These are phyloP conservation scores for Campoletis raptor DNA, from an alignment of 2,888 invertebrate genomes.

Conservation along the genomic window DNA sequence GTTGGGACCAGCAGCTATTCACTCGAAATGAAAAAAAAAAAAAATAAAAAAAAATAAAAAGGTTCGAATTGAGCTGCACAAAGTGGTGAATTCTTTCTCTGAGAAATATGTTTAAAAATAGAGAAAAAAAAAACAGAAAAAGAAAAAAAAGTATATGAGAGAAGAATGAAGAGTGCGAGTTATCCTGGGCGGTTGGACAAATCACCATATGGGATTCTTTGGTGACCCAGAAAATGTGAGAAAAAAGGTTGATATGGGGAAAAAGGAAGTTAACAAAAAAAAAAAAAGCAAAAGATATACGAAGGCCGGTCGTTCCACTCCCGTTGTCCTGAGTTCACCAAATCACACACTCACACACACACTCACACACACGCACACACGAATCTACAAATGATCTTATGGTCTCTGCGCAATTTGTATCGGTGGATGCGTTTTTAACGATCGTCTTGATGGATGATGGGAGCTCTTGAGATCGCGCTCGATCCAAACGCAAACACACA, in stretches of 20 bases:
- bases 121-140: not conserved
- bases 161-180: slow-evolving; percentile 6
- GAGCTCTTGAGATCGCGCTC: slow-evolving; percentile 65
- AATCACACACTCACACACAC: not conserved
- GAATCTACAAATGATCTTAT: slow-evolving; percentile 36
- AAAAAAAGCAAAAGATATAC: slow-evolving; percentile 26
- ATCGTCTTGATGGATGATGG: slow-evolving; percentile 71
- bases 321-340: slow-evolving; percentile 21
- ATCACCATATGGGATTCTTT: slow-evolving; percentile 16
- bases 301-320: slow-evolving; percentile 64
- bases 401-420: slow-evolving; percentile 69
- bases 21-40: not conserved
- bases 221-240: slow-evolving; percentile 47
- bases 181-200: not conserved
- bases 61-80: slow-evolving; percentile 16
- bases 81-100: slow-evolving; percentile 1
- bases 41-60: not conserved
- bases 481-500: slow-evolving; percentile 61
- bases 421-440: slow-evolving; percentile 73
- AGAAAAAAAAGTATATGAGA: not conserved
- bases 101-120: not conserved
- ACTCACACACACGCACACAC: slow-evolving; percentile 16
- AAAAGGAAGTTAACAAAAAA: slow-evolving; percentile 41
- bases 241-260: slow-evolving; percentile 5
- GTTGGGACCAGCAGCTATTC: not conserved